Conservation (phyloP, 2,888 invertebrate genomes). For the Parelbella ahira region DNA sequence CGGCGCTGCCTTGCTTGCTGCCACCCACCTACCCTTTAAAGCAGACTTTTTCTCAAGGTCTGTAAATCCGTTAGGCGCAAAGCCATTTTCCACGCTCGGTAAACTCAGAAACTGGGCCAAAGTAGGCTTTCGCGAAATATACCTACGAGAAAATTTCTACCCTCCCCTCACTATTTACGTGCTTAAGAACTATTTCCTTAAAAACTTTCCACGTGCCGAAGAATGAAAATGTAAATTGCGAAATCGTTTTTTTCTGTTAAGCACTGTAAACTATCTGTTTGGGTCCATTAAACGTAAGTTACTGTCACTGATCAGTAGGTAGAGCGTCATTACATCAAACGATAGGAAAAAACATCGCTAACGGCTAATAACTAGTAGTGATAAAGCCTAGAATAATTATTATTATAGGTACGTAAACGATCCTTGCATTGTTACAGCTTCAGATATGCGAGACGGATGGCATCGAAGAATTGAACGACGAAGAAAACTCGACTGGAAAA, state of each 20-base stretch:
- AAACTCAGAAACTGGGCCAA: slow-evolving; percentile 75
- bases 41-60: slow-evolving; percentile 48
- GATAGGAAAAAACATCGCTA: no score
- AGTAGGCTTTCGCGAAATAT: slow-evolving; percentile 72
- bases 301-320: slow-evolving; percentile 17
- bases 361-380: no score
- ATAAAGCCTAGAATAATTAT: no score
- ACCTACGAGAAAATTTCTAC: slow-evolving; percentile 51
- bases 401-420: no score
- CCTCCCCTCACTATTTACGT: slow-evolving; percentile 59
- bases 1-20: slow-evolving; percentile 1
- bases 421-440: slow-evolving; percentile 74
- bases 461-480: slow-evolving; percentile 84
- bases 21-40: slow-evolving; percentile 26
- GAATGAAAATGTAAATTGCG: slow-evolving; percentile 59
- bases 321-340: slow-evolving; percentile 1
- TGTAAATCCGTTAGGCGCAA: slow-evolving; percentile 64
- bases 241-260: slow-evolving; percentile 37
- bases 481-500: slow-evolving; percentile 82
- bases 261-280: slow-evolving; percentile 23
- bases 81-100: slow-evolving; percentile 71
- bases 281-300: slow-evolving; percentile 16
- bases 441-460: slow-evolving; percentile 89
- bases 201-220: slow-evolving; percentile 48
- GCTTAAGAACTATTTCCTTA: slow-evolving; percentile 67